Evolutionary conservation across 1,140 invertebrate species (phyloP).

Genomic region (Leptestheria dahalacensis): DNA sequence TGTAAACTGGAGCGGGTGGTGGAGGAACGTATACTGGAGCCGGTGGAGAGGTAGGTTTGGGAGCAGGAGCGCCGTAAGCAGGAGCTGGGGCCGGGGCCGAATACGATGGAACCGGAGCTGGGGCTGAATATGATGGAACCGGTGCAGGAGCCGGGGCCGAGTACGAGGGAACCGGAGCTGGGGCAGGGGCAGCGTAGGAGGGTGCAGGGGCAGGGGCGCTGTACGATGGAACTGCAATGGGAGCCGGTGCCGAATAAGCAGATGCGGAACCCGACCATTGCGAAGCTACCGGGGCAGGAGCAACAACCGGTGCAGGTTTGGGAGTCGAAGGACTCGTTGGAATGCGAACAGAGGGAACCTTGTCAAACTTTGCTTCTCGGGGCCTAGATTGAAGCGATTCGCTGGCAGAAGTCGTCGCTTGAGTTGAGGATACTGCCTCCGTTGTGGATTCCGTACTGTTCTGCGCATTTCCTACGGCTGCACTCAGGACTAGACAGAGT

Average conservation of each 20-base stretch:
- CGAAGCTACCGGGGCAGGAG: no score
- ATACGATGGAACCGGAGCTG: background rate
- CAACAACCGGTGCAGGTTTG: background rate
- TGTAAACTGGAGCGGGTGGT: background rate
- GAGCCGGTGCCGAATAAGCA: background rate
- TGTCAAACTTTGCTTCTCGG: background rate
- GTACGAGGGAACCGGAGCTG: background rate
- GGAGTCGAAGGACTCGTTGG: background rate
- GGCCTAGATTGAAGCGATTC: background rate
- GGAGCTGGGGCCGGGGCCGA: background rate
- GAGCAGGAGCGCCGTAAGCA: background rate
- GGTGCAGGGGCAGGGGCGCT: background rate
- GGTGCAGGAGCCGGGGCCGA: background rate
- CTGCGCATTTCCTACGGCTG: background rate
- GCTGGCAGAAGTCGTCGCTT: background rate
- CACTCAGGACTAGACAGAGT: background rate
- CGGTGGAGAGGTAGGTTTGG: background rate
- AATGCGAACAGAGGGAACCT: background rate
- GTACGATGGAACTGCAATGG: background rate
- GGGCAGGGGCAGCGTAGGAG: background rate
- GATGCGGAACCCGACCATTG: no score
- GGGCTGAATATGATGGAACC: background rate
- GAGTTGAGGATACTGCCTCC: background rate
- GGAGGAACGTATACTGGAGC: background rate
- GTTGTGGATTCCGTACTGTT: background rate